Evolutionary conservation across 30 jellyfish, hydroid and myxozoan species (phyloP).

Genomic region (Cassiopea xamachana): DNA sequence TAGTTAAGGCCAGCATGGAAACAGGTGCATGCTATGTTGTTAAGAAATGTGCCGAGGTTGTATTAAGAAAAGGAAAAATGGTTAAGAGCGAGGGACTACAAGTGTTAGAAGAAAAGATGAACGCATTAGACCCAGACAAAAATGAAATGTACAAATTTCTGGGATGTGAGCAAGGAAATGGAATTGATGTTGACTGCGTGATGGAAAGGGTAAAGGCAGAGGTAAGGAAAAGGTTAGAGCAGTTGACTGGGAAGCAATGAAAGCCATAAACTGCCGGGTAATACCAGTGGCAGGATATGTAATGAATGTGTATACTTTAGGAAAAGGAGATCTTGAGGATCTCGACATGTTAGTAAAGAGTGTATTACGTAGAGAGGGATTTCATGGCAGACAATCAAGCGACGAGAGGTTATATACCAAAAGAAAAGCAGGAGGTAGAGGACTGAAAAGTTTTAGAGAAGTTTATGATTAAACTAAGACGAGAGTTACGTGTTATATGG

Average conservation of each 20-base stretch:
- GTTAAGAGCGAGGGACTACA: background rate
- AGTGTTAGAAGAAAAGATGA: constrained; percentile 5
- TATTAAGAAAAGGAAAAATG: background rate
- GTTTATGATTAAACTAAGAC: background rate
- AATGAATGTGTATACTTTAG: too few species aligned
- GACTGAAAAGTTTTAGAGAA: constrained; percentile 9
- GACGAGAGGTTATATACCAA: background rate
- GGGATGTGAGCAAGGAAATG: too few species aligned
- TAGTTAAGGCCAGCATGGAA: background rate
- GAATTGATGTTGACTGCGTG: background rate
- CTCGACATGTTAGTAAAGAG: too few species aligned
- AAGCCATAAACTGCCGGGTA: too few species aligned
- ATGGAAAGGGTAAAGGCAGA: background rate
- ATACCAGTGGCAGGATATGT: too few species aligned
- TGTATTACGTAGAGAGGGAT: background rate
- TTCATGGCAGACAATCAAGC: constrained; percentile 13
- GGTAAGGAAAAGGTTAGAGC: too few species aligned
- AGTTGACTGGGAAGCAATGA: too few species aligned
- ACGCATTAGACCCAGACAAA: background rate
- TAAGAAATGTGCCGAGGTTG: background rate
- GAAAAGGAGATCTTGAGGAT: too few species aligned
- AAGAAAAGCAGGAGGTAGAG: constrained; percentile 12
- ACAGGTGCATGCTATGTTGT: background rate
- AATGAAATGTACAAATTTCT: too few species aligned
- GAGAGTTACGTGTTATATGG: constrained; percentile 14